These are phyloP conservation scores for Euschistus heros DNA, from an alignment of 1,140 invertebrate genomes.

Conservation along the genomic window DNA sequence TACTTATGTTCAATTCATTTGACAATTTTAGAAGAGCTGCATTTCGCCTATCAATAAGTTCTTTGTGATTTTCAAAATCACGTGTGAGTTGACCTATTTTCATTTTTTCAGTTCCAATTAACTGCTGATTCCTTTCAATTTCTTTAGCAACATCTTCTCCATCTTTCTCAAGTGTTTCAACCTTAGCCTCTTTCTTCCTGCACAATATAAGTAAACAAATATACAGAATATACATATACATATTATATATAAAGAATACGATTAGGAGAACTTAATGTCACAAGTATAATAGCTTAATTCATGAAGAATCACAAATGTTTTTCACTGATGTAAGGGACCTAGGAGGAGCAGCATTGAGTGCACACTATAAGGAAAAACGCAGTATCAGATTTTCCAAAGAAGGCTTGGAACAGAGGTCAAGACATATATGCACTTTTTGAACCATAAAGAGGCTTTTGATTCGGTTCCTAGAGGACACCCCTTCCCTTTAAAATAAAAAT, in stretches of 20 bases:
- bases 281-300: too few species aligned
- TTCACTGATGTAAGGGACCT: too few species aligned
- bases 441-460: too few species aligned
- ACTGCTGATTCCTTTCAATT: conserved; percentile 28
- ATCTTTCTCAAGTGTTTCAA: conserved; percentile 31
- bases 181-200: conserved; percentile 31
- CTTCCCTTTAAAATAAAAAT: too few species aligned
- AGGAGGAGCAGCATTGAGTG: too few species aligned
- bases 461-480: too few species aligned
- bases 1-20: conserved; percentile 26
- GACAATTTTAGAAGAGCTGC: conserved; percentile 30
- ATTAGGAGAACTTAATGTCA: neutral
- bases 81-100: conserved; percentile 34
- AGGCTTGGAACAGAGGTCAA: too few species aligned
- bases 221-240: conserved; percentile 6
- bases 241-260: neutral
- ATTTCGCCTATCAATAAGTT: conserved; percentile 32
- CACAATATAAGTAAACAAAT: conserved; percentile 26
- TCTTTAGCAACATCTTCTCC: conserved; percentile 35
- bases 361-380: too few species aligned
- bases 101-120: conserved; percentile 32
- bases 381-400: too few species aligned
- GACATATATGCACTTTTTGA: too few species aligned
- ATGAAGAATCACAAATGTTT: too few species aligned
- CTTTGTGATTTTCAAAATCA: conserved; percentile 34